Conservation (phyloP, 2,888 invertebrate genomes). For the Meloe dianella region DNA sequence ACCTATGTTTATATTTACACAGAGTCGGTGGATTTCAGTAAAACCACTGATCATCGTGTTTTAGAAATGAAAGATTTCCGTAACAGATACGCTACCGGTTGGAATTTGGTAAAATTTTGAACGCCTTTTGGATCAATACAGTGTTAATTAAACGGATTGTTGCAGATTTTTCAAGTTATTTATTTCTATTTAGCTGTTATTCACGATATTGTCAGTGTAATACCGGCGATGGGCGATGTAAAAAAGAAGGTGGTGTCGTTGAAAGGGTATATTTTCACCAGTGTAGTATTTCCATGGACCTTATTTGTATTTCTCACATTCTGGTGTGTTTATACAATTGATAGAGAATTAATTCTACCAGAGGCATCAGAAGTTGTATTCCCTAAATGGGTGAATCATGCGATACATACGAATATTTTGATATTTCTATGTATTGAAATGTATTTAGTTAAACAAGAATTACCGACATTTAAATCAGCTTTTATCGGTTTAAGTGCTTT, state of each 20-base stretch:
- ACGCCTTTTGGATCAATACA: too few species aligned
- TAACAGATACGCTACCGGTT: neutral
- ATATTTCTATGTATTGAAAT: neutral
- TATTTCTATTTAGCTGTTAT: neutral
- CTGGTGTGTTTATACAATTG: neutral
- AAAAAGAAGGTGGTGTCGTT: neutral
- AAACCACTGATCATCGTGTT: neutral
- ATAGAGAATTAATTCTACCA: neutral
- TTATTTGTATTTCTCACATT: neutral
- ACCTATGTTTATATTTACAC: neutral
- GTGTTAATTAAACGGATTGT: neutral
- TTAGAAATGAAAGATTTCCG: slow-evolving; percentile 5
- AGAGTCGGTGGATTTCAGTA: neutral
- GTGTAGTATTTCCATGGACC: neutral
- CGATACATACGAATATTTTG: neutral
- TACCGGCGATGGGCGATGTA: neutral
- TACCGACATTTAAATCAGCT: neutral
- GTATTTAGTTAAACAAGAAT: neutral
- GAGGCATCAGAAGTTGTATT: neutral
- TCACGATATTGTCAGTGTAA: neutral
- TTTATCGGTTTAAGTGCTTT: neutral
- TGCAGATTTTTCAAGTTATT: neutral
- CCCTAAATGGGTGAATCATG: slow-evolving; percentile 3
- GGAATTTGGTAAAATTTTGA: slow-evolving; percentile 1
- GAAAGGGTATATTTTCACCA: slow-evolving; percentile 1